Evolutionary conservation across 1,140 invertebrate species (phyloP).

Genomic region (Melipona quadrifasciata): DNA sequence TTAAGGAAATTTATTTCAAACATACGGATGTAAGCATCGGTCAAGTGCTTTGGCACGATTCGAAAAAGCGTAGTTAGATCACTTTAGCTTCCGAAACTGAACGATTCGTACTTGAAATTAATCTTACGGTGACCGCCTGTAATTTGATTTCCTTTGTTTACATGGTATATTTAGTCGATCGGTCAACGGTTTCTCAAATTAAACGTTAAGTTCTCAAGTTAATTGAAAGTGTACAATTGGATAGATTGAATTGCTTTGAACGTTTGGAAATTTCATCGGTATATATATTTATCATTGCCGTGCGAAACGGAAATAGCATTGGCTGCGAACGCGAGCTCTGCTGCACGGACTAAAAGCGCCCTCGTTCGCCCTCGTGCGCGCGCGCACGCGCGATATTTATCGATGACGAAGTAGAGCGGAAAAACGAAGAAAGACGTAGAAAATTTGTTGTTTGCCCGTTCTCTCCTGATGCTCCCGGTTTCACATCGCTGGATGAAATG

Average conservation of each 20-base stretch:
- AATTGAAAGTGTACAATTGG: conserved; percentile 2
- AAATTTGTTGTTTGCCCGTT: conserved; percentile 57
- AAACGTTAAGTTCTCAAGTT: not conserved
- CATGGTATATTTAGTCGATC: not conserved
- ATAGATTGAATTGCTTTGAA: not conserved
- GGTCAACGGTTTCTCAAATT: not conserved
- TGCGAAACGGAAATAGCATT: conserved; percentile 30
- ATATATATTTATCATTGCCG: conserved; percentile 12
- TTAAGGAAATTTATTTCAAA: no score
- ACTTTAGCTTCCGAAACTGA: no score
- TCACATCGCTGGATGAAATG: conserved; percentile 52
- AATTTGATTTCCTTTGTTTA: not conserved
- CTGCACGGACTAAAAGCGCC: no score
- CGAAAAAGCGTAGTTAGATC: no score
- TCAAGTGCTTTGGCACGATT: no score
- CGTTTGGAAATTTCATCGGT: not conserved
- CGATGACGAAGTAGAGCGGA: conserved; percentile 50
- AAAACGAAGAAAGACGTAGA: conserved; percentile 56
- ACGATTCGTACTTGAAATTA: not conserved
- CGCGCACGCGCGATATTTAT: conserved; percentile 50
- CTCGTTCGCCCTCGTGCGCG: no score
- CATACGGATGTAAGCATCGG: no score
- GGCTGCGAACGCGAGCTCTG: not conserved
- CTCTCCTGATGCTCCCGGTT: conserved; percentile 19
- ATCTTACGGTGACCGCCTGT: not conserved